A percentile compares a stretch with the other conserved stretches of the same genome.
phyloP scores from a whole-genome alignment of 2,797 vertebrate genomes.

The Paguma larvata region DNA sequence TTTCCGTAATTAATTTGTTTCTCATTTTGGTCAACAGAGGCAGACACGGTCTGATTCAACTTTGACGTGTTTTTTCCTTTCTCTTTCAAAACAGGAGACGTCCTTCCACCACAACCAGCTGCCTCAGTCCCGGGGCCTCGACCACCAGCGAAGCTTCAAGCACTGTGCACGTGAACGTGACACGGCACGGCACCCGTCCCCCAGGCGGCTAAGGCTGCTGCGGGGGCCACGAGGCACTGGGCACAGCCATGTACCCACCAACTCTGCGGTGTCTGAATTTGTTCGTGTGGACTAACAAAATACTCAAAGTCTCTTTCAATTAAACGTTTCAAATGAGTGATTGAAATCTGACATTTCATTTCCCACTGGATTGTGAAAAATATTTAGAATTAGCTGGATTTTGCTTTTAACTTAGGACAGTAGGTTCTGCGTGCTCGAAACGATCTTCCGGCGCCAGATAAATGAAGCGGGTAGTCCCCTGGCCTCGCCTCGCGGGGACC shows the following conservation, averaged over 20 bases:
- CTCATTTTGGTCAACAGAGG: not conserved
- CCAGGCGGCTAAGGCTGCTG: accelerated
- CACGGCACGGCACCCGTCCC: not conserved
- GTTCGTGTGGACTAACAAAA: not conserved
- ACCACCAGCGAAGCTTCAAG: no score
- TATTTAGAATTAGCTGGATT: not conserved
- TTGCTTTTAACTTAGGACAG: not conserved
- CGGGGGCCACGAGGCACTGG: accelerated
- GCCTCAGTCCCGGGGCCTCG: no score
- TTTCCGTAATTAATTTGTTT: not conserved
- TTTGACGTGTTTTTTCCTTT: not conserved
- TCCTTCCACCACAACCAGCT: not conserved
- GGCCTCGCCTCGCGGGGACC: not conserved
- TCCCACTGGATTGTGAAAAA: not conserved
- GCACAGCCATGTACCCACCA: not conserved
- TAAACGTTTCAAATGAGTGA: not conserved
- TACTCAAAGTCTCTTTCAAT: not conserved
- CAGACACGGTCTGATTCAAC: not conserved
- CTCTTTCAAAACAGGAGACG: not conserved
- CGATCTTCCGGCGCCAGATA: accelerated
- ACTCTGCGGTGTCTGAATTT: not conserved
- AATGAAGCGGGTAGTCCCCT: accelerated
- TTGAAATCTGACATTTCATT: not conserved
- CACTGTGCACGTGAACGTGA: accelerated
- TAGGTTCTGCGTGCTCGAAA: not conserved